These are phyloP conservation scores for Hymenochirus boettgeri DNA, from an alignment of 2,113 vertebrate genomes.

Conservation along the genomic window DNA sequence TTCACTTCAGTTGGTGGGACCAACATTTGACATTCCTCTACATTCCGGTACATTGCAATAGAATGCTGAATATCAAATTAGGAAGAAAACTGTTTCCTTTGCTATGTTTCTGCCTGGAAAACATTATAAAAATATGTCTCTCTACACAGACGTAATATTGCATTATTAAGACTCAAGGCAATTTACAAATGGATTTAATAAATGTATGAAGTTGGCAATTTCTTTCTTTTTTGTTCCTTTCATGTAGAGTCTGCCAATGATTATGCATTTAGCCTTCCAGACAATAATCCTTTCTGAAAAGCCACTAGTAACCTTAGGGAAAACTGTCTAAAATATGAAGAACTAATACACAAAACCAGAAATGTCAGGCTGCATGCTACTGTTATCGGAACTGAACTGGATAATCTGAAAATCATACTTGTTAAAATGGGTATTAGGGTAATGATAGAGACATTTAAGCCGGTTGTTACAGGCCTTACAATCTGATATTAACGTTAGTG, in stretches of 20 bases:
- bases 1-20: too few species aligned
- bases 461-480: too few species aligned
- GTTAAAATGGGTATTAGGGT: too few species aligned
- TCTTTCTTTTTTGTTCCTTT: background rate
- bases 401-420: too few species aligned
- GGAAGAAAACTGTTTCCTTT: too few species aligned
- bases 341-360: background rate
- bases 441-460: too few species aligned
- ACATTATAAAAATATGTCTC: background rate
- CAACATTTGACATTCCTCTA: too few species aligned
- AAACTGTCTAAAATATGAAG: conserved; percentile 17
- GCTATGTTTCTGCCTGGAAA: background rate
- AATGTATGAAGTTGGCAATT: too few species aligned
- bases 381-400: too few species aligned
- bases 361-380: conserved; percentile 9
- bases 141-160: too few species aligned
- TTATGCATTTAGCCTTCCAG: background rate
- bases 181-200: background rate
- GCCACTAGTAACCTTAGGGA: conserved; percentile 9
- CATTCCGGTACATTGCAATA: too few species aligned
- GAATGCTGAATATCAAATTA: background rate
- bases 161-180: background rate
- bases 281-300: conserved; percentile 30
- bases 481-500: too few species aligned
- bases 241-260: background rate